Conservation (phyloP, 2,797 vertebrate species). For the Sebastolobus altivelis region DNA sequence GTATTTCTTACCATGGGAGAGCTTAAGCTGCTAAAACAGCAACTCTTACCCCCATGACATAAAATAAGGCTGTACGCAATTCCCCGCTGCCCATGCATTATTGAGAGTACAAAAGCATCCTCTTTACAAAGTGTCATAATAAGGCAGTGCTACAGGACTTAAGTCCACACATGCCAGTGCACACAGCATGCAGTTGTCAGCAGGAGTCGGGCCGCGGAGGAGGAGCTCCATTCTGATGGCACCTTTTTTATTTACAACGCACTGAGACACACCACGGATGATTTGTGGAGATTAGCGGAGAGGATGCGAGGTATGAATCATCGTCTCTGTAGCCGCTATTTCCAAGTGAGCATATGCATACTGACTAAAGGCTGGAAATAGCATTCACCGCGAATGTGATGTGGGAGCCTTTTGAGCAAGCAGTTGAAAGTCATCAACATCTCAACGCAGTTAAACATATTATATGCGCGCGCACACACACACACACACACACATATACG, state of each 20-base stretch:
- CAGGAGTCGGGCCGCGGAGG: constrained; percentile 54
- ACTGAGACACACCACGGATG: constrained; percentile 62
- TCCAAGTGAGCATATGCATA: constrained; percentile 65
- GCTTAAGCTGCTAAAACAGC: constrained; percentile 72
- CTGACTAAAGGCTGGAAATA: constrained; percentile 67
- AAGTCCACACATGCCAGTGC: constrained; percentile 63
- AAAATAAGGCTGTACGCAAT: constrained; percentile 76
- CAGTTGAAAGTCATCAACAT: constrained; percentile 67
- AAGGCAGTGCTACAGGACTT: constrained; percentile 78
- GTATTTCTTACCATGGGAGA: constrained; percentile 66
- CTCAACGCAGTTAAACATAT: constrained; percentile 65
- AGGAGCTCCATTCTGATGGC: constrained; percentile 51
- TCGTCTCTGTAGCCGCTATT: constrained; percentile 53
- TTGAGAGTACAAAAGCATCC: constrained; percentile 82
- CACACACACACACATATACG: constrained; percentile 29
- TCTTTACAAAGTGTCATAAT: constrained; percentile 84
- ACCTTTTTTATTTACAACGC: constrained; percentile 71
- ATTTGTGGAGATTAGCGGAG: constrained; percentile 76
- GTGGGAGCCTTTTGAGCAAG: constrained; percentile 54
- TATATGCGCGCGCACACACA: constrained; percentile 24
- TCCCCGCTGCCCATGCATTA: constrained; percentile 80
- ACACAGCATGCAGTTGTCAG: constrained; percentile 66
- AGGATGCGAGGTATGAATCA: constrained; percentile 68
- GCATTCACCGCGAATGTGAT: constrained; percentile 55
- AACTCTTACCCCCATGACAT: constrained; percentile 72